Conservation (phyloP, 2,113 vertebrate species). For the Leucosticte australis region DNA sequence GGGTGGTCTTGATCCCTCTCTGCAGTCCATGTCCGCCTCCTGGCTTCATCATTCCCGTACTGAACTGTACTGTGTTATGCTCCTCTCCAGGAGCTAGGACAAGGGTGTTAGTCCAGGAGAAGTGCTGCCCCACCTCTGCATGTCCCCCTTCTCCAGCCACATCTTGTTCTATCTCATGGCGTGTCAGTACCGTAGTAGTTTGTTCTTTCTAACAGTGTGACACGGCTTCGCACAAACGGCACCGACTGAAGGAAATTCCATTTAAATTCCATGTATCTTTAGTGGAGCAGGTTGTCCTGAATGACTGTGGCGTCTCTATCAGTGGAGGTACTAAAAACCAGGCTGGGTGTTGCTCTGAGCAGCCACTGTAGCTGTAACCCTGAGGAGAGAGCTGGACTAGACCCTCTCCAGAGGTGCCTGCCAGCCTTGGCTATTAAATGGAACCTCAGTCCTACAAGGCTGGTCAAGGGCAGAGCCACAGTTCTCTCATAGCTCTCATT, state of each 20-base stretch:
- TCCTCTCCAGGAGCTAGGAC: not conserved
- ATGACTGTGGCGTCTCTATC: rapidly evolving
- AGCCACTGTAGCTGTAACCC: rapidly evolving
- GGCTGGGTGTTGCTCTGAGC: not conserved
- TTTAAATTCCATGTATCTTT: not conserved
- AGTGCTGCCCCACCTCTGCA: not conserved
- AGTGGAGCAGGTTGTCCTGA: not conserved
- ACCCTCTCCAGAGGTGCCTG: not conserved
- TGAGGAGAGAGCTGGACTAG: not conserved
- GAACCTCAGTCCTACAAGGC: not conserved
- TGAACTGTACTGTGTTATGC: not conserved
- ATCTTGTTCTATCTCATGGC: not conserved
- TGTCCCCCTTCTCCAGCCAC: not conserved
- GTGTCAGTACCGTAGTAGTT: not conserved
- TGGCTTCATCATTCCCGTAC: not conserved
- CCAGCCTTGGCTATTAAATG: rapidly evolving
- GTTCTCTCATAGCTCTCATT: not conserved
- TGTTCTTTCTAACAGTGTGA: not conserved
- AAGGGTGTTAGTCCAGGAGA: not conserved
- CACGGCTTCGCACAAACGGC: not conserved
- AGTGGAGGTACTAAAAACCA: not conserved
- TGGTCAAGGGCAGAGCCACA: not conserved
- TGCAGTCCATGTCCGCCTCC: not conserved
- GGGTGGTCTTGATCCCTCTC: not conserved
- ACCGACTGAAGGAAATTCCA: not conserved